Evolutionary conservation across 2,888 invertebrate species (phyloP), one percentile per base, ranked within the genome.

Genomic region (Cremastobaeus sp.): DNA sequence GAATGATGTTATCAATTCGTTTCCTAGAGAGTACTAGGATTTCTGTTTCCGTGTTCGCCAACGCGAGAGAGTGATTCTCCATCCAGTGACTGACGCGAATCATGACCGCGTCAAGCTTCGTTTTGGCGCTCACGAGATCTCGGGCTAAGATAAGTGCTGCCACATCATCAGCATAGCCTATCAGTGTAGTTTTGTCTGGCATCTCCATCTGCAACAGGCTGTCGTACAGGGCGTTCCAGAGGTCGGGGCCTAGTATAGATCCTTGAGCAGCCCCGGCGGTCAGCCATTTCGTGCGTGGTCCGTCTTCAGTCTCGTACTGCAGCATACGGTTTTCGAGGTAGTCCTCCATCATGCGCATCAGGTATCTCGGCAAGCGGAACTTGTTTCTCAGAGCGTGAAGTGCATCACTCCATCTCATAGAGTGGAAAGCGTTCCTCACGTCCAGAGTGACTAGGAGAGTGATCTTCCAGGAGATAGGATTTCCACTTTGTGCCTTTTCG

Each of bases 81-180:
- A 72, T n/a, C 72, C 69, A 76, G 1, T 0, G 0, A n/a, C 15
- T n/a, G 2, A 52, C 28, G 4, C 34, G 11, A 1, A 57, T 9
- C 48, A 64, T 60, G 0, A 60, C 55, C 20, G 47, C 35, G 17
- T 57, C 50, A 1, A 66, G 39, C 8, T 17, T 34, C 37, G 9
- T 5, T 34, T 66, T 48, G 5, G 47, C 37, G 14, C 21, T 25
- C 17, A 21, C 34, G 1, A 15, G 12, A n/a, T 37, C 21, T 43
- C 62, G 18, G 2, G 60, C 70, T 0, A 21, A 32, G 9, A 64
- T 65, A 4, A 65, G 37, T 2, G 65, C 71, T 5, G 41, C 48
- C n/a, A 71, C 37, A 12, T 71, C 71, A 5, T 64, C 71, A 12
- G 64, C 70, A 25, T 55, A 71, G 2, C 48, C 70, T 12, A 48